A percentile compares a stretch with the other conserved stretches of the same genome.
Evolutionary conservation across 2,113 vertebrate species (phyloP).

Genomic region (Notarius quadriscutis): DNA sequence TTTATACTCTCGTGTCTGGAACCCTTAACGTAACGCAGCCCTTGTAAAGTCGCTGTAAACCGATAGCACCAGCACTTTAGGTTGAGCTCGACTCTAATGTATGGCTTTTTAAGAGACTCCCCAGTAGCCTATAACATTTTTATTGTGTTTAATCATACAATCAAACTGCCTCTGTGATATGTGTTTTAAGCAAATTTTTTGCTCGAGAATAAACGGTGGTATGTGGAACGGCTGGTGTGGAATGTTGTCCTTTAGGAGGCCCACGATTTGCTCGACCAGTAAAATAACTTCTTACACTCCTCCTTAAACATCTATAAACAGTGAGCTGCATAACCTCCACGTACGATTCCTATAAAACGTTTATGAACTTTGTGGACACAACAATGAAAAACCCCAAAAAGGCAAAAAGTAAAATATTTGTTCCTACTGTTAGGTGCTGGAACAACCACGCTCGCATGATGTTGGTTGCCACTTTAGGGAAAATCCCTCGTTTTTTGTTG

Average conservation of each 20-base stretch:
- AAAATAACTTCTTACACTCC: slow-evolving; percentile 17
- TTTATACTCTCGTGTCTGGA: slow-evolving; percentile 9
- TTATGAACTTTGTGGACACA: not conserved
- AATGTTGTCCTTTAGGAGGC: slow-evolving; percentile 31
- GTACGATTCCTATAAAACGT: not conserved
- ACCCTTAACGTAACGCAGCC: slow-evolving; percentile 1
- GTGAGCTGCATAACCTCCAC: not conserved
- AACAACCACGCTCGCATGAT: slow-evolving; percentile 98
- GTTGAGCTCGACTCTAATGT: not conserved
- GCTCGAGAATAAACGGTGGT: not conserved
- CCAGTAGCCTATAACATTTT: slow-evolving; percentile 14
- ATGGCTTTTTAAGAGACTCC: not conserved
- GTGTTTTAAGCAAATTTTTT: not conserved
- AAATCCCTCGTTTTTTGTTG: slow-evolving; percentile 97
- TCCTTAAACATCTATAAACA: slow-evolving; percentile 17
- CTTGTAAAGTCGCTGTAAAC: not conserved
- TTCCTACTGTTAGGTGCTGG: slow-evolving; percentile 94
- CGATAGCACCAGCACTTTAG: slow-evolving; percentile 12
- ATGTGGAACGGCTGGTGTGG: slow-evolving; percentile 16
- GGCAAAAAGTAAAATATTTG: not conserved
- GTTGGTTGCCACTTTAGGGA: slow-evolving; percentile 98
- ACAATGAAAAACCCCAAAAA: no score
- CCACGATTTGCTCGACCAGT: slow-evolving; percentile 16
- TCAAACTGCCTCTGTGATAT: not conserved
- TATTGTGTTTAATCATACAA: slow-evolving; percentile 15